phyloP scores from a whole-genome alignment of 2,888 invertebrate genomes.

The Cordilura impudica region DNA sequence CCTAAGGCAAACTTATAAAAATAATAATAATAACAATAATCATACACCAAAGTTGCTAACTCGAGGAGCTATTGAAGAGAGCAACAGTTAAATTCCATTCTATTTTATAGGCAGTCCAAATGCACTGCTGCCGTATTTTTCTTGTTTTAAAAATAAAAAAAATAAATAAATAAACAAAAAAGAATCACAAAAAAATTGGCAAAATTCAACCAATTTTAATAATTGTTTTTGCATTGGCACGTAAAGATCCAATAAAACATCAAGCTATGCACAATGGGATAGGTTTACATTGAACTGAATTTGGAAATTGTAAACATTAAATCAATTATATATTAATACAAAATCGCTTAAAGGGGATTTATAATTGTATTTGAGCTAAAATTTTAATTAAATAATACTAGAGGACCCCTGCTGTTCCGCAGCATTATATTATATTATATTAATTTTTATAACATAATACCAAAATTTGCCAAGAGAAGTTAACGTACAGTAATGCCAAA shows the following conservation, averaged over 20 bases:
- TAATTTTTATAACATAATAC: too few relatives aligned
- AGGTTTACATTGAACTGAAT: too few relatives aligned
- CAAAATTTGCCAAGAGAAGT: too few relatives aligned
- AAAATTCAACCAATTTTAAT: conserved; percentile 50
- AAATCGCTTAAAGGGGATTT: too few relatives aligned
- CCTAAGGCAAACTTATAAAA: conserved; percentile 49
- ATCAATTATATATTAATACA: too few relatives aligned
- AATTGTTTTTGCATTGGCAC: conserved; percentile 51
- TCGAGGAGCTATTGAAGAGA: background rate
- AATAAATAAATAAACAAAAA: conserved; percentile 14
- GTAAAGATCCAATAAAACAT: background rate
- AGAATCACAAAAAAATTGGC: conserved; percentile 6
- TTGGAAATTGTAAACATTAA: too few relatives aligned
- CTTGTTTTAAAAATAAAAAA: conserved; percentile 6
- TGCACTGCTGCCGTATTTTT: background rate
- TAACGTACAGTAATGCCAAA: too few relatives aligned
- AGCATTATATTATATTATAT: too few relatives aligned
- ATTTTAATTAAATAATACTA: too few relatives aligned
- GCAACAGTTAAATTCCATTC: conserved; percentile 9
- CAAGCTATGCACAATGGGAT: background rate
- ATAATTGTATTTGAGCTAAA: too few relatives aligned
- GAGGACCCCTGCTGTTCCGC: too few relatives aligned
- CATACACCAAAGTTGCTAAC: background rate
- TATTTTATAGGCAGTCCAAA: conserved; percentile 34
- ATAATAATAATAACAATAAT: background rate